phyloP scores from a whole-genome alignment of 2,888 invertebrate genomes.

The Ecliptopera silaceata region DNA sequence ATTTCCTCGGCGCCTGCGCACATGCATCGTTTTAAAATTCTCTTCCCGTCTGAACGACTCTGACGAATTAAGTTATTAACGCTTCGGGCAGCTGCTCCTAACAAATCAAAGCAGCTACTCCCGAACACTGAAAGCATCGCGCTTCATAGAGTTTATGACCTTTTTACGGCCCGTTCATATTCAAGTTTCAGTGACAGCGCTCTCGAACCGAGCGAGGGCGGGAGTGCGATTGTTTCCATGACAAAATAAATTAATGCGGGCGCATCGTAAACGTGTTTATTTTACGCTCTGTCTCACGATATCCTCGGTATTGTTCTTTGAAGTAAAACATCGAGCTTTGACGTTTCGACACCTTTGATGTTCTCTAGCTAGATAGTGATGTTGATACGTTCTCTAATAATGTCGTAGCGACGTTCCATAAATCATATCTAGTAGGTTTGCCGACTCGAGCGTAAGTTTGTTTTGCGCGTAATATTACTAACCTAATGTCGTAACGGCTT shows the following conservation, averaged over 20 bases:
- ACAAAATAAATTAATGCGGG: conserved; percentile 75
- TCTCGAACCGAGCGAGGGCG: conserved; percentile 42
- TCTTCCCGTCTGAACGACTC: conserved; percentile 73
- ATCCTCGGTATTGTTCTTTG: conserved; percentile 69
- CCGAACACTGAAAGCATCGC: conserved; percentile 65
- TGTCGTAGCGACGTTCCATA: conserved; percentile 52
- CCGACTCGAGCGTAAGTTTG: conserved; percentile 51
- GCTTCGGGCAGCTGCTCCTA: conserved; percentile 76
- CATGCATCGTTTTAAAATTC: conserved; percentile 67
- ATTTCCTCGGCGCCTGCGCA: conserved; percentile 69
- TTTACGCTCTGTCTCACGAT: conserved; percentile 58
- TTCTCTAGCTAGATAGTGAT: conserved; percentile 47
- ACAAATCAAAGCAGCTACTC: conserved; percentile 79
- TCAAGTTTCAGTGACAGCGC: conserved; percentile 67
- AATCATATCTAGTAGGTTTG: conserved; percentile 55
- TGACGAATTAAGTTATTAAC: conserved; percentile 83
- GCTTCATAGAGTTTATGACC: conserved; percentile 70
- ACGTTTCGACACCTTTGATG: conserved; percentile 66
- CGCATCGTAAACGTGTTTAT: conserved; percentile 67
- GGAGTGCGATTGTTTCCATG: conserved; percentile 70
- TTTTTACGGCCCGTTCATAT: conserved; percentile 78
- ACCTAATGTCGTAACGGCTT: conserved; percentile 53
- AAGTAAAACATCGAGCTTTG: conserved; percentile 56
- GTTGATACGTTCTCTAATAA: conserved; percentile 44
- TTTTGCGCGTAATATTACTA: conserved; percentile 52